These are phyloP conservation scores for Tetheella fluctuosa DNA, from an alignment of 2,888 invertebrate genomes.

Conservation along the genomic window DNA sequence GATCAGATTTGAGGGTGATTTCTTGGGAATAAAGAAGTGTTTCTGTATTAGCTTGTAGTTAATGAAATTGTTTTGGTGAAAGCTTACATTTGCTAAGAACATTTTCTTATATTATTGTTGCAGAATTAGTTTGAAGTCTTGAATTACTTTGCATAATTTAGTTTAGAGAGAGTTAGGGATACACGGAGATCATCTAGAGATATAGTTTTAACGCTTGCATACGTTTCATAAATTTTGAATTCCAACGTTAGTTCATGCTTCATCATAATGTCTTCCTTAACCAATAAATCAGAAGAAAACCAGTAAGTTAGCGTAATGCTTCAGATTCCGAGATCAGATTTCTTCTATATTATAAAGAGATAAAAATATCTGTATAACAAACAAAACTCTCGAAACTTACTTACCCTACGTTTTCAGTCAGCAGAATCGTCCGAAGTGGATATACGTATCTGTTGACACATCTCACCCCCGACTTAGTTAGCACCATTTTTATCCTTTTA, in stretches of 20 bases:
- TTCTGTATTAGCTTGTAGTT: neutral
- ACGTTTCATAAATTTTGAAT: no score
- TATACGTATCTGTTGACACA: constrained; percentile 51
- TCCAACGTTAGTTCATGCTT: no score
- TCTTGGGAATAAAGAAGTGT: neutral
- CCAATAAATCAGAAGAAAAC: no score
- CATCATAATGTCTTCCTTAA: no score
- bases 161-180: no score
- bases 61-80: neutral
- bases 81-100: no score
- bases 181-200: no score
- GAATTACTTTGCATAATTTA: no score
- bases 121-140: no score
- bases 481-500: constrained; percentile 47
- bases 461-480: constrained; percentile 39
- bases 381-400: neutral
- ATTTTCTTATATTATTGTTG: no score
- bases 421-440: constrained; percentile 44
- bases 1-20: neutral
- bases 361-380: neutral
- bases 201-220: no score
- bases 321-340: neutral
- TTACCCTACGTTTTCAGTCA: constrained; percentile 21
- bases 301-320: no score
- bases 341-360: neutral